A percentile compares a stretch with the other conserved stretches of the same genome.
Conservation (phyloP, 2,113 vertebrate species). For the Entomyzon cyanotis region DNA sequence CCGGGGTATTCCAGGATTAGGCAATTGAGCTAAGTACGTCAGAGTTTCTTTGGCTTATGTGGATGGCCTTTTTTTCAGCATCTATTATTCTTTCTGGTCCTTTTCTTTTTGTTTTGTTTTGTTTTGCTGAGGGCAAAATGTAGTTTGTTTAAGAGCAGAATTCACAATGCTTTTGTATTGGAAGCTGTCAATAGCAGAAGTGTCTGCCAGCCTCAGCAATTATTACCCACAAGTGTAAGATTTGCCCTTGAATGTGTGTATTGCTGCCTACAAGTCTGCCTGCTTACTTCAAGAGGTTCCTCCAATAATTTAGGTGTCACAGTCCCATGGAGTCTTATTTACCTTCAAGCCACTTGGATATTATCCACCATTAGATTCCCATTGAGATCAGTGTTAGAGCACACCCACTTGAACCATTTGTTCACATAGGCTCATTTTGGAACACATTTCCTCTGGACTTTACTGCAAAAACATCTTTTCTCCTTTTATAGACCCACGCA, state of each 20-base stretch:
- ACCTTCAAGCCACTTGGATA: neutral
- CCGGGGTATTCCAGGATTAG: neutral
- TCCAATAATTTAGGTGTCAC: neutral
- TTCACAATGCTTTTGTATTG: neutral
- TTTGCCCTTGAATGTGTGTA: neutral
- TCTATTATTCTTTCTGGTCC: neutral
- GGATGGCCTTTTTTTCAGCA: neutral
- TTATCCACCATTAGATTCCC: neutral
- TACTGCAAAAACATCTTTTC: neutral
- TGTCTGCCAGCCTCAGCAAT: neutral
- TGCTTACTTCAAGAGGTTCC: neutral
- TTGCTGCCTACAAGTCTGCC: neutral
- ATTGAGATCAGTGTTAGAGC: neutral
- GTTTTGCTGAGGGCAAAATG: neutral
- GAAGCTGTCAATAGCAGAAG: neutral
- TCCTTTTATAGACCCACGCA: neutral
- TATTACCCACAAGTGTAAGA: neutral
- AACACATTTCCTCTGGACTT: neutral
- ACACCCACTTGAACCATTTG: neutral
- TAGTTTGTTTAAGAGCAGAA: neutral
- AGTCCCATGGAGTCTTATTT: neutral
- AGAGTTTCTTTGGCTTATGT: neutral
- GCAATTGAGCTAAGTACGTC: neutral
- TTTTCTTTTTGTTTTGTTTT: neutral
- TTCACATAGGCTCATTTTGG: rapidly evolving